Conservation (phyloP, 2,888 invertebrate species). For the Timandra comae region DNA sequence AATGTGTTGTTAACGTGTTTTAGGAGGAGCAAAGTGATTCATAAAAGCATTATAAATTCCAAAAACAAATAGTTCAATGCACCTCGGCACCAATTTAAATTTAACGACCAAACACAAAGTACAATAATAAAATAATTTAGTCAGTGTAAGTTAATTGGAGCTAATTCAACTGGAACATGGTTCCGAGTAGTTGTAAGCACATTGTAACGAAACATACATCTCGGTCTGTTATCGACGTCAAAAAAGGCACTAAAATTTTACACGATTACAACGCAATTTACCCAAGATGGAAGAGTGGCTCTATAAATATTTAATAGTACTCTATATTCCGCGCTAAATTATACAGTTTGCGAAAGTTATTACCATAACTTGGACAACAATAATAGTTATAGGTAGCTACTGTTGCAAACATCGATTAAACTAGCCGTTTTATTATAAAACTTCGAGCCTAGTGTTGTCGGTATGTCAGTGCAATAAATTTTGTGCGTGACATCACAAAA, state of each 20-base stretch:
- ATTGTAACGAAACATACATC: conserved; percentile 11
- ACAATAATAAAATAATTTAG: conserved; percentile 60
- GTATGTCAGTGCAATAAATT: conserved; percentile 28
- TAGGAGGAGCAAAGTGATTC: no score
- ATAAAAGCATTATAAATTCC: not conserved
- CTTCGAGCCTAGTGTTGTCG: conserved; percentile 24
- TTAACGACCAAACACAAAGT: conserved; percentile 35
- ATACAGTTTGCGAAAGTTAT: conserved; percentile 49
- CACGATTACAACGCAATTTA: conserved; percentile 68
- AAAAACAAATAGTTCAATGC: conserved; percentile 5
- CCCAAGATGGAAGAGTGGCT: conserved; percentile 54
- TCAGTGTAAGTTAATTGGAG: conserved; percentile 52
- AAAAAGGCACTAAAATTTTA: conserved; percentile 47
- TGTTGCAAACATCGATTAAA: conserved; percentile 34
- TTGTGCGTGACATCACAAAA: conserved; percentile 37
- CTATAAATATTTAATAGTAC: conserved; percentile 70
- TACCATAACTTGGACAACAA: conserved; percentile 45
- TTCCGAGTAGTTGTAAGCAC: conserved; percentile 28
- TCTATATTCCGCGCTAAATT: conserved; percentile 47
- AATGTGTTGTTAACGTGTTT: no score
- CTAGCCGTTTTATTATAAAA: conserved; percentile 36
- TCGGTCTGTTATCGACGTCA: conserved; percentile 1
- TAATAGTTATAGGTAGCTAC: conserved; percentile 35
- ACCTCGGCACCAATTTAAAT: conserved; percentile 25
- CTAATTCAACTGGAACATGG: conserved; percentile 50